phyloP scores from a whole-genome alignment of 2,888 invertebrate species.

The Dugesia japonica region DNA sequence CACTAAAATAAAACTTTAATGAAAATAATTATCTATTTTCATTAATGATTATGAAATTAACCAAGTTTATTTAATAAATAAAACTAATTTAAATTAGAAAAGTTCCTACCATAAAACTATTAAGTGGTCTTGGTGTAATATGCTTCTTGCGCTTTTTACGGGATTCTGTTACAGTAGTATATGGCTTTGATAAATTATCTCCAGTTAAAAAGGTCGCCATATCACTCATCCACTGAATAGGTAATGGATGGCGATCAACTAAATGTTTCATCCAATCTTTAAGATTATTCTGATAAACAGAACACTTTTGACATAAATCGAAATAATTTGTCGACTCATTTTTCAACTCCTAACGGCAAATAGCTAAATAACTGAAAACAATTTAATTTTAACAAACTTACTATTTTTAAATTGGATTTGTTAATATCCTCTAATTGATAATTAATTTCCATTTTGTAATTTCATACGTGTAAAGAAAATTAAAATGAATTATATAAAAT shows the following conservation, averaged over 20 bases:
- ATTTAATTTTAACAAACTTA: neutral
- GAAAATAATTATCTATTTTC: too few species aligned
- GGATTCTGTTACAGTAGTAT: slow-evolving; percentile 30
- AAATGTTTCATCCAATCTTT: slow-evolving; percentile 33
- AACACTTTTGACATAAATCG: slow-evolving; percentile 21
- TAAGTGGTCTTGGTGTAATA: slow-evolving; percentile 29
- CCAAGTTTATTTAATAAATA: too few species aligned
- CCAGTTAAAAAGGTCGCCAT: slow-evolving; percentile 9
- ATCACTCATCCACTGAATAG: slow-evolving; percentile 32
- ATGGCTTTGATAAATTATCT: slow-evolving; percentile 10
- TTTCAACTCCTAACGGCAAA: neutral
- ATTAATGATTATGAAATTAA: too few species aligned
- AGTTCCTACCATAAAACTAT: slow-evolving; percentile 32
- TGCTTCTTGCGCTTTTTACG: slow-evolving; percentile 33
- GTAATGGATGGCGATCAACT: slow-evolving; percentile 29
- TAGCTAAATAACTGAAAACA: neutral
- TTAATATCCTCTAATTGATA: neutral
- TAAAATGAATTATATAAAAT: neutral
- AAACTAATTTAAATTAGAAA: neutral
- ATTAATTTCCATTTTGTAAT: neutral
- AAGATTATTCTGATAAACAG: neutral
- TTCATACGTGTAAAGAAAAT: neutral
- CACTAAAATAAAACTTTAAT: too few species aligned
- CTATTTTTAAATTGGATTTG: neutral
- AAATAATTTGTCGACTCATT: neutral